Conservation (phyloP, 2,113 vertebrate species). For the Xiphophorus couchianus region DNA sequence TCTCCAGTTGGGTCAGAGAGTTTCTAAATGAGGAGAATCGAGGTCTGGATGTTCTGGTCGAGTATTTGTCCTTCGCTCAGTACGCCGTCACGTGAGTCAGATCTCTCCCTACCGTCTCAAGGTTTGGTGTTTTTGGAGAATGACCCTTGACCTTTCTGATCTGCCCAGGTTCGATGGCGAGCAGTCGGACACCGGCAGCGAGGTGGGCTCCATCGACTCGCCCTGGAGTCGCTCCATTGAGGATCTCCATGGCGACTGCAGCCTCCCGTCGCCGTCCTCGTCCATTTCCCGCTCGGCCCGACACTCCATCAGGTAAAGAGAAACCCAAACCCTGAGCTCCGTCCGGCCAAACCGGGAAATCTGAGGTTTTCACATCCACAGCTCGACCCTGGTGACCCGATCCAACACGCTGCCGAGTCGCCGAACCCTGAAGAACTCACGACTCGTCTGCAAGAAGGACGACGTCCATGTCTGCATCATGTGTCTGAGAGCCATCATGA, state of each 20-base stretch:
- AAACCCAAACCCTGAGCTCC: background rate
- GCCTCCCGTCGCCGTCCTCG: slow-evolving; percentile 88
- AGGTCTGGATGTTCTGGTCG: slow-evolving; percentile 94
- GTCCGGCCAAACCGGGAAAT: background rate
- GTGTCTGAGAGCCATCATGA: slow-evolving; percentile 98
- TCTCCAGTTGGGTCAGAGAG: slow-evolving; percentile 93
- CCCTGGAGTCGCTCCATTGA: slow-evolving; percentile 97
- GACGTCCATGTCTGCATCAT: slow-evolving; percentile 98
- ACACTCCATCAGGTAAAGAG: slow-evolving; percentile 82
- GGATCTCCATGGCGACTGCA: slow-evolving; percentile 93
- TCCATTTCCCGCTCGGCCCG: slow-evolving; percentile 85
- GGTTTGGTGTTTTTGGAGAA: background rate
- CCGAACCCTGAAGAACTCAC: slow-evolving; percentile 92
- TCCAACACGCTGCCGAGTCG: slow-evolving; percentile 95
- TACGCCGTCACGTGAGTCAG: slow-evolving; percentile 95
- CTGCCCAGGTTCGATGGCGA: slow-evolving; percentile 91
- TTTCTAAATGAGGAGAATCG: slow-evolving; percentile 98
- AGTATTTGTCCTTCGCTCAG: slow-evolving; percentile 97
- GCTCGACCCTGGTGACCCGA: slow-evolving; percentile 79
- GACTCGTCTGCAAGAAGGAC: slow-evolving; percentile 95
- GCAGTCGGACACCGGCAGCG: slow-evolving; percentile 85
- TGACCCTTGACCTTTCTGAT: background rate
- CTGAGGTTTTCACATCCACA: slow-evolving; percentile 12
- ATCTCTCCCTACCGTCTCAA: background rate
- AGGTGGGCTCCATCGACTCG: slow-evolving; percentile 89